Conservation (phyloP, 2,113 vertebrate species). For the Seriola dumerili region DNA sequence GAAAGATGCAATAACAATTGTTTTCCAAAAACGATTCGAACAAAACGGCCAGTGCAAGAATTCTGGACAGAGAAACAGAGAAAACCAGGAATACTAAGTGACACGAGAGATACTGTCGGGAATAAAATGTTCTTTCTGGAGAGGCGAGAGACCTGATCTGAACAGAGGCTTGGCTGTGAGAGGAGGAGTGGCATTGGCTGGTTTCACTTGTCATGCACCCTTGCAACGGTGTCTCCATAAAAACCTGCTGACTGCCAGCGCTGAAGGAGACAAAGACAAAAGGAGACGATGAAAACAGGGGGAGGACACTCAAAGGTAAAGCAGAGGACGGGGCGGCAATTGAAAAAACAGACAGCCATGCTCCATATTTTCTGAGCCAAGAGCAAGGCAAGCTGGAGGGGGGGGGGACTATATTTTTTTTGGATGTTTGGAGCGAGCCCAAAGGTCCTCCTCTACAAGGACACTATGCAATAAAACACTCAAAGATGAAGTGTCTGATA, state of each 20-base stretch:
- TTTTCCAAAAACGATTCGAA: neutral
- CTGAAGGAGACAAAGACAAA: constrained; percentile 72
- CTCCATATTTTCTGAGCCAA: constrained; percentile 58
- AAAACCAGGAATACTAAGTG: constrained; percentile 36
- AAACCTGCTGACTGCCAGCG: constrained; percentile 65
- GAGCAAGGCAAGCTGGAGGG: constrained; percentile 28
- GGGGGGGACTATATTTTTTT: constrained; percentile 57
- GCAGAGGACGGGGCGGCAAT: constrained; percentile 41
- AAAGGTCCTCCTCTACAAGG: constrained; percentile 77
- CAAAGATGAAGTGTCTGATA: constrained; percentile 71
- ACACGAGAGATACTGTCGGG: constrained; percentile 26
- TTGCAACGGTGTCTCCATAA: constrained; percentile 57
- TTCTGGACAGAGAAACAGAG: constrained; percentile 5
- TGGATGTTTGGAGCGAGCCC: constrained; percentile 68
- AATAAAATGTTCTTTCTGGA: constrained; percentile 53
- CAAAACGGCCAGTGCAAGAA: neutral
- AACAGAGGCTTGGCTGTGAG: constrained; percentile 28
- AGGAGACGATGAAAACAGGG: constrained; percentile 52
- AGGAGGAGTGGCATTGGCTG: constrained; percentile 17
- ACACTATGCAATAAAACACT: constrained; percentile 73
- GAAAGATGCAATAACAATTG: neutral
- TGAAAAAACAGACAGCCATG: constrained; percentile 40
- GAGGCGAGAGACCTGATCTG: constrained; percentile 56
- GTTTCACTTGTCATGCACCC: constrained; percentile 65
- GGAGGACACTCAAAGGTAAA: constrained; percentile 61